Evolutionary conservation across 2,797 vertebrate genomes (phyloP), one percentile per base, ranked within the genome.

Genomic region (Macroramphosus scolopax): DNA sequence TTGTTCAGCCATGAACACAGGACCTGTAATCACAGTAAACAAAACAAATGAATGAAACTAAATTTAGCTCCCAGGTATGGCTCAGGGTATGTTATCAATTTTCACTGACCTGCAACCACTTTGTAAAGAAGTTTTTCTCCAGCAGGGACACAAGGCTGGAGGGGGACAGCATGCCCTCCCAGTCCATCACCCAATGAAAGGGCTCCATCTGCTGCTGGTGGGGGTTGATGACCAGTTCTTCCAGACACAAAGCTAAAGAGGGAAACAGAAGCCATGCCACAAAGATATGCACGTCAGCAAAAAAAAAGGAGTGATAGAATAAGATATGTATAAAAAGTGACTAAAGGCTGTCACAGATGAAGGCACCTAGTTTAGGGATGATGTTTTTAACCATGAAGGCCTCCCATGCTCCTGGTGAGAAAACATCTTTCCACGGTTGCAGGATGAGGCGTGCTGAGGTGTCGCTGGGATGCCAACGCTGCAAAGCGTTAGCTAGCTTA

Each of bases 381-480:
- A 99, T 98, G 82, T 99, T 98, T 84, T 96, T 98, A 73, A 98
- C 89, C 96, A 98, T 97, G 84, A 99, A 98, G 2, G 97, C 96
- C 72, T 99, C 97, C 97, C 97, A 99, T 0, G 95, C 97, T 2
- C 97, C 96, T 0, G 92, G 93, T 0, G 94, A 95, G 72, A 99
- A 98, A 13, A 98, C 95, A 0, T 95, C 96, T 44, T 93, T 98
- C 96, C 97, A 99, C 6, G 97, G 97, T 87, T 97, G 94, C 4
- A 99, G 88, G 73, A 99, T 99, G 24, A 98, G 94, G 46, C 98
- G 95, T 55, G 97, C 97, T 0, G 96, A 99, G 26, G 92, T 77
- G 24, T 99, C 97, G 0, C 94, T 98, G 49, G 97, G 96, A 62
- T 98, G 96, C 97, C 97, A 99, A 40, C 96, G 92, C 85, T 97